Conservation (phyloP, 1,140 invertebrate genomes). For the Dermatophagoides farinae region DNA sequence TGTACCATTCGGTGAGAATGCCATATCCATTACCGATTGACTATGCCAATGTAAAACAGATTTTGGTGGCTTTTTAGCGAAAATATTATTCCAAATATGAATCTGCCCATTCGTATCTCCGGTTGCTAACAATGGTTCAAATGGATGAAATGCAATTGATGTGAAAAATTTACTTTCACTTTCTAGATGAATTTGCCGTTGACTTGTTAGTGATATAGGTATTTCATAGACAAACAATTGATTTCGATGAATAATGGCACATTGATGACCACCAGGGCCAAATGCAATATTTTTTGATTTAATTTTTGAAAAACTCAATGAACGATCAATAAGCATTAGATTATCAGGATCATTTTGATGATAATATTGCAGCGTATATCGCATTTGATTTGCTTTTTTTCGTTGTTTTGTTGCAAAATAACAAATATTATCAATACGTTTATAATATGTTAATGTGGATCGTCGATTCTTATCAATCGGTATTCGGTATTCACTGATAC, state of each 20-base stretch:
- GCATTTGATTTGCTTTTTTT: not conserved
- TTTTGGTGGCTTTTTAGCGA: conserved; percentile 29
- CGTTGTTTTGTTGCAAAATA: not conserved
- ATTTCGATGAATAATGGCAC: conserved; percentile 22
- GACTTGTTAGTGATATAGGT: conserved; percentile 16
- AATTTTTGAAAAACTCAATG: not conserved
- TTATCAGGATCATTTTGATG: not conserved
- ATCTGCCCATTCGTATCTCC: conserved; percentile 46
- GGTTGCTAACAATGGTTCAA: conserved; percentile 36
- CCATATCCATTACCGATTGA: conserved; percentile 42
- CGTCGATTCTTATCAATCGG: not conserved
- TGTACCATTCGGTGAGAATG: conserved; percentile 44
- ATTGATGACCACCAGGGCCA: not conserved
- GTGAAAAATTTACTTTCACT: conserved; percentile 34
- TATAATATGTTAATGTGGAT: not conserved
- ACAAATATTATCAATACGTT: not conserved
- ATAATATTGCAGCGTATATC: not conserved
- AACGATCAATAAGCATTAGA: not conserved
- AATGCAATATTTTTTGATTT: not conserved
- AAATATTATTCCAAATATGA: conserved; percentile 37
- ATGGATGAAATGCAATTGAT: conserved; percentile 45
- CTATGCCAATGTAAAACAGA: conserved; percentile 57
- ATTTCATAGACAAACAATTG: conserved; percentile 25
- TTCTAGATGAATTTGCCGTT: conserved; percentile 16
- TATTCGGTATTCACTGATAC: not conserved